A percentile compares a stretch with the other conserved stretches of the same genome.
These are phyloP conservation scores for Taenaris catops DNA, from an alignment of 2,888 invertebrate genomes.

Conservation along the genomic window DNA sequence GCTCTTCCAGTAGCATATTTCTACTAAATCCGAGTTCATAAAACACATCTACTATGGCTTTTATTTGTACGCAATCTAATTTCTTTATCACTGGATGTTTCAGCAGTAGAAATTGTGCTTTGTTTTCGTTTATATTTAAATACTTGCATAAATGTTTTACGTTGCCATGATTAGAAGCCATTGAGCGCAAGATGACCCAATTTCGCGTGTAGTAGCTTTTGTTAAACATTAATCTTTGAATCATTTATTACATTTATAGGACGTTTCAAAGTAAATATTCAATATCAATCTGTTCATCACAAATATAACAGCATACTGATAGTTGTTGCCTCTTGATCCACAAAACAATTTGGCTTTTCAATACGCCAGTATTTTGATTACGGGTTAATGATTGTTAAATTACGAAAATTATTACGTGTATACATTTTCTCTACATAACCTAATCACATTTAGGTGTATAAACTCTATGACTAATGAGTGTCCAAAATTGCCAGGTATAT, in stretches of 20 bases:
- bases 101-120: slow-evolving; percentile 46
- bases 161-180: slow-evolving; percentile 15
- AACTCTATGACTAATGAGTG: no score
- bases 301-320: no score
- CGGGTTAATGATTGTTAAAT: no score
- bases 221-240: slow-evolving; percentile 18
- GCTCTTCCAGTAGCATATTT: slow-evolving; percentile 42
- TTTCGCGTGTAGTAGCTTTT: slow-evolving; percentile 15
- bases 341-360: no score
- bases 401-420: no score
- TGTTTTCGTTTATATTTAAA: slow-evolving; percentile 42
- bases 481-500: no score
- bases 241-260: slow-evolving; percentile 16
- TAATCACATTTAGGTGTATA: no score
- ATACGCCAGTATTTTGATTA: no score
- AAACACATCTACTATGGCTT: slow-evolving; percentile 40
- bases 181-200: slow-evolving; percentile 4
- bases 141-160: slow-evolving; percentile 41
- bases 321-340: no score
- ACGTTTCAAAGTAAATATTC: no score
- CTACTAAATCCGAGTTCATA: slow-evolving; percentile 45
- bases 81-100: slow-evolving; percentile 56
- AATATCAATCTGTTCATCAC: no score
- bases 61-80: slow-evolving; percentile 38
- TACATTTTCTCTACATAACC: no score